These are phyloP conservation scores for Jaculus jaculus DNA, from an alignment of 2,113 vertebrate species.

Conservation along the genomic window DNA sequence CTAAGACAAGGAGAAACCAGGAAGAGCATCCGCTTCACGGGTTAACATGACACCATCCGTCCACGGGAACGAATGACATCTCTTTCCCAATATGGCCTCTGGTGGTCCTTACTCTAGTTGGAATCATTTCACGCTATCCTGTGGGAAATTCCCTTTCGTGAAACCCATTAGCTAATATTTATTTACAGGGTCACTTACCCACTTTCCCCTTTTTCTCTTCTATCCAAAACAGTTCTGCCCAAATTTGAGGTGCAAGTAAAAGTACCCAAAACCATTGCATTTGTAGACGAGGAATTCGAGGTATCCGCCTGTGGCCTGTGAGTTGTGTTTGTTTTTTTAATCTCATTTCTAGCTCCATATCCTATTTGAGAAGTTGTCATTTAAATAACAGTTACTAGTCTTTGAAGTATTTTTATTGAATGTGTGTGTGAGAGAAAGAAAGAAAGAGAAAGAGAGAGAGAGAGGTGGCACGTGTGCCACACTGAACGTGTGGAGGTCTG, in stretches of 20 bases:
- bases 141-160: background rate
- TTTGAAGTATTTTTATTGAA: background rate
- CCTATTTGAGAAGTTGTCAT: background rate
- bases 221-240: slow-evolving; percentile 80
- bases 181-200: background rate
- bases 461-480: too few relatives aligned
- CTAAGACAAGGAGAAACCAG: background rate
- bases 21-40: background rate
- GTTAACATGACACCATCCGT: background rate
- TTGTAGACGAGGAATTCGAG: slow-evolving; percentile 72
- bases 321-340: slow-evolving; percentile 11
- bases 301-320: slow-evolving; percentile 48
- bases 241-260: slow-evolving; percentile 83
- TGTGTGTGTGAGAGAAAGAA: too few relatives aligned
- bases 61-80: too few relatives aligned
- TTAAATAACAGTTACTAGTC: background rate
- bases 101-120: background rate
- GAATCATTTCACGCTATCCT: background rate
- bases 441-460: too few relatives aligned
- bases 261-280: slow-evolving; percentile 74
- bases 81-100: background rate
- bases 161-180: background rate
- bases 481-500: too few relatives aligned
- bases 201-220: slow-evolving; percentile 21
- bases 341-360: background rate